Conservation (phyloP, 2,113 vertebrate species). For the Pristiophorus japonicus region DNA sequence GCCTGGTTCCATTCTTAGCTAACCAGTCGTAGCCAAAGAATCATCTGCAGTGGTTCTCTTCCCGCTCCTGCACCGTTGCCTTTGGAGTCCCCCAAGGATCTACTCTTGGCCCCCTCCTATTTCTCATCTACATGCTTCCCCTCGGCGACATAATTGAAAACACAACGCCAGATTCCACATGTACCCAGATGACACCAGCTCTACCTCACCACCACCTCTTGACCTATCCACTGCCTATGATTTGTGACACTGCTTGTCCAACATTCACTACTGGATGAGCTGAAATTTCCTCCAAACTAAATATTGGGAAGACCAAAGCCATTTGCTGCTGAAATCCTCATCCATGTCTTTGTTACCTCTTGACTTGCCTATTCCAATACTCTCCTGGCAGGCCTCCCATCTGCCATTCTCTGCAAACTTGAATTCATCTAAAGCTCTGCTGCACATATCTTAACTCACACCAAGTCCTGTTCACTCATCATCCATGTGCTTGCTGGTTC, state of each 20-base stretch:
- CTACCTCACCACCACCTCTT: not conserved
- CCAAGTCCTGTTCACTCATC: too few species aligned
- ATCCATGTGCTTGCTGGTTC: too few species aligned
- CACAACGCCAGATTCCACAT: not conserved
- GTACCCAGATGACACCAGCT: not conserved
- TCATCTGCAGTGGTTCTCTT: not conserved
- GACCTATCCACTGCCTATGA: not conserved
- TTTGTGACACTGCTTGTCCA: not conserved
- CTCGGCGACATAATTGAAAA: not conserved
- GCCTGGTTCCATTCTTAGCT: not conserved
- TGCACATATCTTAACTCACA: too few species aligned
- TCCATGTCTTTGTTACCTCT: too few species aligned
- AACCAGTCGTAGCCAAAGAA: not conserved
- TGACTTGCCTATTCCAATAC: too few species aligned
- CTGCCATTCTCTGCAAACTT: too few species aligned
- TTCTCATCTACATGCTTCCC: not conserved
- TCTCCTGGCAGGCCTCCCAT: too few species aligned
- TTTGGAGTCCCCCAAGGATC: not conserved
- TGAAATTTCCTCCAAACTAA: not conserved
- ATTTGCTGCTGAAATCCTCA: too few species aligned
- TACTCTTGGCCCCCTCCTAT: not conserved
- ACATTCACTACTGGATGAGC: not conserved
- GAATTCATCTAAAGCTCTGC: too few species aligned
- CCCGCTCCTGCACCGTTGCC: not conserved
- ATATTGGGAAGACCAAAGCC: not conserved